Conservation (phyloP, 2,888 invertebrate species). For the Amaurobius ferox region DNA sequence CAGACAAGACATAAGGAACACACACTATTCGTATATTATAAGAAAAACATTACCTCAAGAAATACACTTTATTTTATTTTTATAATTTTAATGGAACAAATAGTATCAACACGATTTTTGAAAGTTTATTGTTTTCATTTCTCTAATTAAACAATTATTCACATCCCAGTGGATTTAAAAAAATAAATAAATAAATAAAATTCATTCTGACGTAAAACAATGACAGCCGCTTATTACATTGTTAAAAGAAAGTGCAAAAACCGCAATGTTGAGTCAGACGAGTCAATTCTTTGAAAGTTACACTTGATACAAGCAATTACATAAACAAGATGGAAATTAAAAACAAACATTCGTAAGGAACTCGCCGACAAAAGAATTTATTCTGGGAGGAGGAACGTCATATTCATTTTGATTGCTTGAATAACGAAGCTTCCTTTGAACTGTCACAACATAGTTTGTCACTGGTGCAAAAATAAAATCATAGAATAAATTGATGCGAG, state of each 20-base stretch:
- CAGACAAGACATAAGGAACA: too few species aligned
- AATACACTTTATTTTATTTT: too few species aligned
- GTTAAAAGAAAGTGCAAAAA: not conserved
- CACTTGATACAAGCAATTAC: not conserved
- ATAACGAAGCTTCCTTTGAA: not conserved
- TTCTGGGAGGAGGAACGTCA: not conserved
- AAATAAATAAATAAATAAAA: too few species aligned
- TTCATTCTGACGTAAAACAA: too few species aligned
- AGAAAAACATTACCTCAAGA: too few species aligned
- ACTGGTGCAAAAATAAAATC: not conserved
- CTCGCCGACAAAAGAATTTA: not conserved
- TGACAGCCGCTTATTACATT: too few species aligned
- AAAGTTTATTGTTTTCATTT: too few species aligned
- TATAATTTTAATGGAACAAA: too few species aligned
- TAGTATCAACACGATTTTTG: too few species aligned
- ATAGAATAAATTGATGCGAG: not conserved
- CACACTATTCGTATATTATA: too few species aligned
- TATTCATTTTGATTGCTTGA: not conserved
- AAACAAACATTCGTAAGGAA: not conserved
- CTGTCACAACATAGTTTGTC: not conserved
- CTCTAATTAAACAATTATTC: too few species aligned
- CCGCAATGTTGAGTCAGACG: not conserved
- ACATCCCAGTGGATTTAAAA: too few species aligned
- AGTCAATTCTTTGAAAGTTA: not conserved
- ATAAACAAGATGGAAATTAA: not conserved